A percentile compares a stretch with the other conserved stretches of the same genome.
Evolutionary conservation across 2,888 invertebrate genomes (phyloP).

Genomic region (Formica aserva): DNA sequence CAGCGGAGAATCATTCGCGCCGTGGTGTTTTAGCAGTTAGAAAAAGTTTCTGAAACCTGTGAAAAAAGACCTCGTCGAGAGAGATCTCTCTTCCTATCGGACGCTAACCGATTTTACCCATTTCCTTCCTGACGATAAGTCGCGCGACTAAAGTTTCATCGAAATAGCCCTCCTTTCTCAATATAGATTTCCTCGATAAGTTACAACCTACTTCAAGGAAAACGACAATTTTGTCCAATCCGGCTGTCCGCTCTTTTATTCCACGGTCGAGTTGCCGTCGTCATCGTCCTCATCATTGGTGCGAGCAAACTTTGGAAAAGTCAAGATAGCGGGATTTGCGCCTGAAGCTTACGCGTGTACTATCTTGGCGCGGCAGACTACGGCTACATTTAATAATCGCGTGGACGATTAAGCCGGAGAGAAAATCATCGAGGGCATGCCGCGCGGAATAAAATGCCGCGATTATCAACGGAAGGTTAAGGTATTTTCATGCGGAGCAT

Average conservation of each 20-base stretch:
- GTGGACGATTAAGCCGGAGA: constrained; percentile 63
- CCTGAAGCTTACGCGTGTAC: constrained; percentile 64
- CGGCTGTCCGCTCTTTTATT: constrained; percentile 38
- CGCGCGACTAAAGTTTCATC: constrained; percentile 58
- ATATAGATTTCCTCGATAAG: constrained; percentile 62
- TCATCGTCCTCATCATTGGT: constrained; percentile 18
- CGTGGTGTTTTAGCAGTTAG: constrained; percentile 29
- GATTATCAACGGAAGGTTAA: constrained; percentile 56
- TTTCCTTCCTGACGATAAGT: constrained; percentile 50
- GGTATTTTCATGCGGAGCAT: constrained; percentile 24
- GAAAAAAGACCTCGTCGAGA: constrained; percentile 41
- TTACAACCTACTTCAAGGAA: constrained; percentile 50
- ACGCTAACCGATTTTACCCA: constrained; percentile 62
- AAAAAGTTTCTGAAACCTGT: constrained; percentile 18
- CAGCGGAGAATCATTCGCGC: constrained; percentile 35
- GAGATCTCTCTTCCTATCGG: constrained; percentile 37
- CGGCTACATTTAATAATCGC: constrained; percentile 53
- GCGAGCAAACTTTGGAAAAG: constrained; percentile 58
- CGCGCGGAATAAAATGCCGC: constrained; percentile 58
- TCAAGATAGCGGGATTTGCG: constrained; percentile 60
- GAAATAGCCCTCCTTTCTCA: constrained; percentile 54
- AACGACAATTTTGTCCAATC: constrained; percentile 44
- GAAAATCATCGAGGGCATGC: constrained; percentile 53
- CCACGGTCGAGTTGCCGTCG: constrained; percentile 29
- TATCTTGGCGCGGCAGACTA: constrained; percentile 64